Evolutionary conservation across 2,797 vertebrate genomes (phyloP), one percentile per base, ranked within the genome.

Genomic region (Rhodeus uyekii): DNA sequence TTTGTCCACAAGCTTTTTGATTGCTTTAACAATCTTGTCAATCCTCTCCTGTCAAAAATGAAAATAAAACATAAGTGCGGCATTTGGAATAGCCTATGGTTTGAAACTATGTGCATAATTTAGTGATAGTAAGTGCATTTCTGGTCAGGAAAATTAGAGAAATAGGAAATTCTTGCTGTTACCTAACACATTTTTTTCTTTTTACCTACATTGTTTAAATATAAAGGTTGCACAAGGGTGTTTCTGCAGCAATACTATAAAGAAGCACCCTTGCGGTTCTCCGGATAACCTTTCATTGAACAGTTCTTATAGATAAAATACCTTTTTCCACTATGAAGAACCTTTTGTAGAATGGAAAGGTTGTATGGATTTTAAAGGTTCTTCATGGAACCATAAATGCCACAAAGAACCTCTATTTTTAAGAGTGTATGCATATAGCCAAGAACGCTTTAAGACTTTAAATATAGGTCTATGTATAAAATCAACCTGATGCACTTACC

Each of bases 11-110:
- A 96, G 93, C 76, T 85, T 91, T 85, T 88, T 94, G 88, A 95
- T 79, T 24, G 93, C 73, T 81, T 93, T 93, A 32, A 94, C 86
- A n/a, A 95, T 89, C 90, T 90, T 96, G 86, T 96, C 95, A 4
- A 97, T 95, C 91, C 96, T 94, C 67, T 93, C 92, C 97, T 98
- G 91, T 44, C 71, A 76, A 27, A 88, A 55, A 87, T 76, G 1
- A 5, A 76, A 71, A 53, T 4, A 18, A 68, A 71, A 38, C 16
- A 22, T 38, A 9, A 85, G 32, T 44, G 22, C 38, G 48, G 64
- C 36, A 13, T 64, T 74, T 74, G 16, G 16, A 81, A 48, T 29
- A 68, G 29, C 8, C 2, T 24, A 50, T 61, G 14, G 3, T 38
- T 34, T 29, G 14, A 60, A 29, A 29, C 18, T 4, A 42, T 34